Evolutionary conservation across 53 echinoderm and acorn worm genomes (phyloP), one percentile per base, ranked within the genome.

Genomic region (Mesocentrotus franciscanus): DNA sequence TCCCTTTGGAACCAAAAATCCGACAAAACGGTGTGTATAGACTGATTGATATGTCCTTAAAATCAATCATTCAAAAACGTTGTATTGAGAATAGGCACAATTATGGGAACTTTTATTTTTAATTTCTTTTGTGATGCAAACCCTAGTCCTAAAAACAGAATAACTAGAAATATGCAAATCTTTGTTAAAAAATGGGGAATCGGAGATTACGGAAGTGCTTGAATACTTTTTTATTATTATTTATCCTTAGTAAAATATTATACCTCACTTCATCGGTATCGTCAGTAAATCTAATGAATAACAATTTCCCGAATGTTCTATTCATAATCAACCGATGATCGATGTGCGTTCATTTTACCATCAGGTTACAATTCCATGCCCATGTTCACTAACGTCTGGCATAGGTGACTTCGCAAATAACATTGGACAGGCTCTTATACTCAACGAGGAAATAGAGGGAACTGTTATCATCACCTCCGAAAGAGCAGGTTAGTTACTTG

Each of bases 11-110:
- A 9, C 10, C 26, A 72, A 76, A 24, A 17, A 57, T 42, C 93
- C 1, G 76, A 74, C 49, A 74, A 49, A 36, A 92, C 93, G 58
- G 93, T 92, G 10, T 18, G 91, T 91, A 90, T 60, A 13, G 60
- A 9, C 27, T n/a, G 7, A 9, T 72, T 7, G 20, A 64, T 18
- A 64, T 64, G 64, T 18, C 64, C 64, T 64, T 64, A 4, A 49
- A 49, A 49, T 49, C 49, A 49, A 15, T 64, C 15, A 64, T 64
- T 64, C 16, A 0, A 18, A 64, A 64, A 18, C 64, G 64, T 61
- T 14, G 17, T 5, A 64, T 64, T 61, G 62, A 61, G 62, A 61
- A 16, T 61, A 61, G 14, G 14, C 62, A 61, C 18, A 1, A 16
- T 61, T 9, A 61, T 13, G 15, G 14, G 14, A 61, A 61, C 18